Evolutionary conservation across 2,888 invertebrate genomes (phyloP).

Genomic region (Protodeltote pygarga): DNA sequence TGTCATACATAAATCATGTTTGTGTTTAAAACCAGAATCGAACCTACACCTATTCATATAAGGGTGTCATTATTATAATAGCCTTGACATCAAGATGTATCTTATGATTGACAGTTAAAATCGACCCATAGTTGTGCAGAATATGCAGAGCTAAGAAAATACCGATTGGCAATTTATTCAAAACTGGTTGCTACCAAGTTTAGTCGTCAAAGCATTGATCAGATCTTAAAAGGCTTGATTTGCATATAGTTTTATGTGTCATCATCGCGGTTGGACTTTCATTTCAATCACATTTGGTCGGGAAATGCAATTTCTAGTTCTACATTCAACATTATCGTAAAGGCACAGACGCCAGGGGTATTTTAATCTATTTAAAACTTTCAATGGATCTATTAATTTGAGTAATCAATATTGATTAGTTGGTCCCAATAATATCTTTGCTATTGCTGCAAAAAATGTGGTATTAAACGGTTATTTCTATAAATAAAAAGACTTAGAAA

Average conservation of each 20-base stretch:
- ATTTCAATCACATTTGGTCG: conserved; percentile 33
- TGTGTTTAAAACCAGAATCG: conserved; percentile 51
- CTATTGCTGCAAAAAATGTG: too few species aligned
- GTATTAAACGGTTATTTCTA: too few species aligned
- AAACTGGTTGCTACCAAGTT: background rate
- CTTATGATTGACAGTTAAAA: conserved; percentile 56
- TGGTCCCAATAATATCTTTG: background rate
- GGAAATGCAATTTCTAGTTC: conserved; percentile 27
- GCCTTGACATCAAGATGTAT: conserved; percentile 49
- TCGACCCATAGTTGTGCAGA: conserved; percentile 27
- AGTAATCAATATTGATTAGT: too few species aligned
- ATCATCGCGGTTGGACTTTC: conserved; percentile 19
- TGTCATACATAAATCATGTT: conserved; percentile 48
- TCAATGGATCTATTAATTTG: too few species aligned
- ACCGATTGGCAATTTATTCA: conserved; percentile 1
- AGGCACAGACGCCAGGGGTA: too few species aligned
- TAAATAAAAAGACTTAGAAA: too few species aligned
- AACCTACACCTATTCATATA: conserved; percentile 30
- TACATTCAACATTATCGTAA: too few species aligned
- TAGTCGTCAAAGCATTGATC: too few species aligned
- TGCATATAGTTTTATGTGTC: conserved; percentile 1
- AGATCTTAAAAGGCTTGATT: too few species aligned
- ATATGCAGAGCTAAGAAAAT: conserved; percentile 12
- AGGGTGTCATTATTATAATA: conserved; percentile 58
- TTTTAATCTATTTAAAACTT: too few species aligned